Base-by-base conservation (phyloP, 2,113 vertebrate genomes). In the Sisor rabdophorus region DNA sequence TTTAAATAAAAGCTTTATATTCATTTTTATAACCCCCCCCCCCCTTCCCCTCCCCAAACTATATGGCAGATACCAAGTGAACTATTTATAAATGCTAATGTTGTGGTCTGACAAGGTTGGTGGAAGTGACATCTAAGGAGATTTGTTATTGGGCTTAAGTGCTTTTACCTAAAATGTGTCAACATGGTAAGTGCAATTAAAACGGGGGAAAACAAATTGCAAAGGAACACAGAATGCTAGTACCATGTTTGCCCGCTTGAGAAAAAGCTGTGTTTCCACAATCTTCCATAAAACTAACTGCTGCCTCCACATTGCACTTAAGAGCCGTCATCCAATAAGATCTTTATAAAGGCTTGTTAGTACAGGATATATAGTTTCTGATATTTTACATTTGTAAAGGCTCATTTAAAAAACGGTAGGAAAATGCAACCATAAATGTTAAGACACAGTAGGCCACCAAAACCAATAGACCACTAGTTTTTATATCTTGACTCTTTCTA, bases 161-260 rank as follows among this genome's bases (percentile, higher is more conserved):
- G 92, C 91, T 89, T 90, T 90, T 90, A 84, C 87, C 83, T 88
- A 79, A 91, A 85, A 85, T 84, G 83, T 84, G 81, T 88, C 82
- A 79, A 89, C 22, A 9, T 60, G 73, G 75, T 88, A 91, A 92
- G 91, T 92, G 91, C 92, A 91, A 90, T 91, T 87, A 87, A 87
- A 84, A 87, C 28, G 84, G 79, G 74, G 76, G 75, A 40, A 79
- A 72, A 58, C 10, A 55, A 77, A 19, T 50, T 55, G 71, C 61
- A 58, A 67, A 70, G 19, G 50, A 74, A 85, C 52, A 61, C 19
- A 77, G 72, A 85, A 84, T 47, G 47, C 82, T 85, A 87, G 90
- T 92, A 92, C 89, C 91, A 28, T 83, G 86, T 91, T 86, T 86
- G 85, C 86, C 81, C 77, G 80, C 81, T 80, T 61, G 60, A 83